Conservation (phyloP, 92 coral and sea anemone genomes). For the Actinostola sp. region DNA sequence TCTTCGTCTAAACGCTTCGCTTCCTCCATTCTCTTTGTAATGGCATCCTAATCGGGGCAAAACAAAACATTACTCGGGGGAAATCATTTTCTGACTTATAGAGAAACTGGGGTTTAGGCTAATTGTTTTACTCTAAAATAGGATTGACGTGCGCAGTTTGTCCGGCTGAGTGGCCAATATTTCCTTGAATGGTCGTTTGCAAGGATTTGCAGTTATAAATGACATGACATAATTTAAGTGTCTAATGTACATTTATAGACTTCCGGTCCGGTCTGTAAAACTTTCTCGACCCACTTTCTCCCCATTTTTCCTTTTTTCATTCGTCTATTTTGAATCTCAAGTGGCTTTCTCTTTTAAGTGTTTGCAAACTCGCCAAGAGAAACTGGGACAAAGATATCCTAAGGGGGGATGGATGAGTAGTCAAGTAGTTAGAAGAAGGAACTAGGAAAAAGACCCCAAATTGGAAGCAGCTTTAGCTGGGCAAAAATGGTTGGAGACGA, state of each 20-base stretch:
- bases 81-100: background rate
- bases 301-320: background rate
- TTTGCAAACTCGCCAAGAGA: background rate
- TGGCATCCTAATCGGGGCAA: conserved; percentile 59
- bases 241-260: background rate
- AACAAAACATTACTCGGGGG: background rate
- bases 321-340: background rate
- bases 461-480: too few relatives aligned
- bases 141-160: background rate
- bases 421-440: too few relatives aligned
- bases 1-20: conserved; percentile 71
- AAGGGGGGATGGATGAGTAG: too few relatives aligned
- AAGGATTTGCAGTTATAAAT: background rate
- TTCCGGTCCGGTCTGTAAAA: background rate
- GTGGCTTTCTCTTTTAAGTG: too few relatives aligned
- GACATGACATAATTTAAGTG: background rate
- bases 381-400: background rate
- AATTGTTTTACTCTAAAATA: background rate
- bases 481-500: too few relatives aligned
- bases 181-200: background rate
- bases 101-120: background rate
- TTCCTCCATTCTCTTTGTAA: conserved; percentile 72
- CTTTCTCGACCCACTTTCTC: background rate
- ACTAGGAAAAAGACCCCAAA: too few relatives aligned
- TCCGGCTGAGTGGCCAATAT: background rate